Conservation (phyloP, 2,888 invertebrate species). For the Synanthedon vespiformis region DNA sequence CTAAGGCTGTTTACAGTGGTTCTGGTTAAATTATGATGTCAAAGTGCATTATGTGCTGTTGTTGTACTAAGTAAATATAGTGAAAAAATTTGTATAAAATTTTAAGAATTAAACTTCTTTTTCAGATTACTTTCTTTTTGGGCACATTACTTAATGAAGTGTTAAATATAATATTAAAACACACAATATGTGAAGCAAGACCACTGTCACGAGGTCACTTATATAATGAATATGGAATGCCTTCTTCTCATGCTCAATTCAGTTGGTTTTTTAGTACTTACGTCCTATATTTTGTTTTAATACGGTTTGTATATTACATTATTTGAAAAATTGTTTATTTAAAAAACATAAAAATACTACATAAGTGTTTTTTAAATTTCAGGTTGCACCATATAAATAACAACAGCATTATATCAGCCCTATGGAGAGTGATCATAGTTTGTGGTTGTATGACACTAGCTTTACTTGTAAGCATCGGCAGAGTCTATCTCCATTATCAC, state of each 20-base stretch:
- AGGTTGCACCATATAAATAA: constrained; percentile 88
- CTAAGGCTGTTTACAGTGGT: no score
- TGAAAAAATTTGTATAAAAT: no score
- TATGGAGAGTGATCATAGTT: constrained; percentile 78
- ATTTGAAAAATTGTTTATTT: neutral
- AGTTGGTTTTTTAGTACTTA: constrained; percentile 92
- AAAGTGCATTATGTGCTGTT: no score
- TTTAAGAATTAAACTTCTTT: constrained; percentile 7
- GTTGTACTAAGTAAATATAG: no score
- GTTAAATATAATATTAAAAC: constrained; percentile 84
- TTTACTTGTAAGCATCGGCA: constrained; percentile 73
- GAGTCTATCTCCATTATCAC: constrained; percentile 91
- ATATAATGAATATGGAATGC: constrained; percentile 89
- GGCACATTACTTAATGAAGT: constrained; percentile 84
- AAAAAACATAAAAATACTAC: neutral
- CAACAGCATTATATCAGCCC: constrained; percentile 79
- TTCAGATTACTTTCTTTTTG: constrained; percentile 86
- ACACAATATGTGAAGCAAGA: constrained; percentile 83
- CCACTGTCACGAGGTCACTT: constrained; percentile 77
- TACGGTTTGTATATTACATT: constrained; percentile 73
- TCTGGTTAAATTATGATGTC: no score
- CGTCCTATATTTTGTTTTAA: constrained; percentile 84
- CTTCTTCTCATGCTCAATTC: constrained; percentile 91
- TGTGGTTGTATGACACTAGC: constrained; percentile 71
- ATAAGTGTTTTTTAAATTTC: constrained; percentile 17